Evolutionary conservation across 2,113 vertebrate genomes (phyloP).

Genomic region (Acinonyx jubatus): DNA sequence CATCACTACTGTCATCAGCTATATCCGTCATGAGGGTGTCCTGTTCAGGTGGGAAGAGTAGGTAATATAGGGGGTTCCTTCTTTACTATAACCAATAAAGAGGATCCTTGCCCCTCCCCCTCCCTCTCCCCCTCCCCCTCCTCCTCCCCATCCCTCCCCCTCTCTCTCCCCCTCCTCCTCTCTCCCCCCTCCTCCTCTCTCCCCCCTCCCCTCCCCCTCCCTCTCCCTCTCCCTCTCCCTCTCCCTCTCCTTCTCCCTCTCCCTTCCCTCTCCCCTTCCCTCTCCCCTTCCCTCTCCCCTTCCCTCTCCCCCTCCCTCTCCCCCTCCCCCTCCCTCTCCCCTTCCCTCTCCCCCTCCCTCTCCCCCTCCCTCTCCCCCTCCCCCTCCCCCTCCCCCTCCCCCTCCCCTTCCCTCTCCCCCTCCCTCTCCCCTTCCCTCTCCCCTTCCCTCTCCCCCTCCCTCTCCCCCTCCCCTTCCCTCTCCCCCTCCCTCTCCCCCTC

Average conservation of each 20-base stretch:
- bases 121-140: neutral
- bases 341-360: too few species aligned
- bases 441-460: fast-evolving
- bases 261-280: too few species aligned
- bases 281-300: too few species aligned
- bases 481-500: fast-evolving
- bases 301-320: fast-evolving
- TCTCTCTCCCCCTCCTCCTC: too few species aligned
- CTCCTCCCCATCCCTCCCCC: too few species aligned
- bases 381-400: too few species aligned
- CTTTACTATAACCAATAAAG: neutral
- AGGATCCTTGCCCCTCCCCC: neutral
- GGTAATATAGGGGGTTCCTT: neutral
- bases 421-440: too few species aligned
- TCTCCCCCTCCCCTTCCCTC: too few species aligned
- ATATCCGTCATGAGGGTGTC: neutral
- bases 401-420: fast-evolving
- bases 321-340: fast-evolving
- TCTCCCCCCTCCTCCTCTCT: too few species aligned
- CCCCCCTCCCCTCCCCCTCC: fast-evolving
- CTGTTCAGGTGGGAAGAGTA: neutral
- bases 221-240: too few species aligned
- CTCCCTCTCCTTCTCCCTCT: too few species aligned
- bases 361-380: too few species aligned
- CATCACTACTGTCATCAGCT: neutral